Base-by-base conservation (phyloP, 1,140 invertebrate genomes). In the Whitmania pigra region DNA sequence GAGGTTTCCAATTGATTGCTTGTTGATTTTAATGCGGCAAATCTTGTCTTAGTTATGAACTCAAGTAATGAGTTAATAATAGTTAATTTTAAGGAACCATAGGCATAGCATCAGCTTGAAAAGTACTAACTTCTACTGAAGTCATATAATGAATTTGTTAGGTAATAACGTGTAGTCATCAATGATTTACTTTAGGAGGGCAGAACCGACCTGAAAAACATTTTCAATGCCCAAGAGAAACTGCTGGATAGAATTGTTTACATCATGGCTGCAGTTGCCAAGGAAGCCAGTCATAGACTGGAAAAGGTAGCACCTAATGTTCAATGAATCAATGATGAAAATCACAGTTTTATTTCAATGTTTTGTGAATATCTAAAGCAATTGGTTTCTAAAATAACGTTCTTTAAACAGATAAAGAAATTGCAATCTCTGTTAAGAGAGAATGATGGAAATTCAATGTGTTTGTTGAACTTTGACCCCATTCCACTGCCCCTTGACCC, bases 171-270 rank as follows among this genome's bases (percentile, higher is more conserved):
- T 49, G 9, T 49, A 49, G 77, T 49, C 77, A 36, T 49, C 13
- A 7, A 49, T 17, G 43, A 49, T 49, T 49, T 49, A 7, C 43
- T 49, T 4, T 13, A 49, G 43, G 43, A 49, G 15, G 43, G 43
- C 43, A 49, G 43, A 17, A 13, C 43, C 43, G 9, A 49, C 43
- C 15, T 49, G 43, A 49, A 49, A 49, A 11, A 49, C 43, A 49
- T 49, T 31, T 63, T 96, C 0, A 85, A 86, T 0, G 86, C 90
- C 25, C 93, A 96, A 78, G 89, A 94, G 76, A 86, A 87, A 70
- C 96, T 98, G 79, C 90, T 97, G 18, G 90, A 94, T 76, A 90
- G 91, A 78, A 82, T 98, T 22, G 91, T 97, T 0, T 87, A 87
- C 76, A 82, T 97, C n/a, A 89, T 97, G 0, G 94, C 93, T 80